Evolutionary conservation across 2,797 vertebrate species (phyloP), one percentile per base, ranked within the genome.

Genomic region (Xenentodon cancila): DNA sequence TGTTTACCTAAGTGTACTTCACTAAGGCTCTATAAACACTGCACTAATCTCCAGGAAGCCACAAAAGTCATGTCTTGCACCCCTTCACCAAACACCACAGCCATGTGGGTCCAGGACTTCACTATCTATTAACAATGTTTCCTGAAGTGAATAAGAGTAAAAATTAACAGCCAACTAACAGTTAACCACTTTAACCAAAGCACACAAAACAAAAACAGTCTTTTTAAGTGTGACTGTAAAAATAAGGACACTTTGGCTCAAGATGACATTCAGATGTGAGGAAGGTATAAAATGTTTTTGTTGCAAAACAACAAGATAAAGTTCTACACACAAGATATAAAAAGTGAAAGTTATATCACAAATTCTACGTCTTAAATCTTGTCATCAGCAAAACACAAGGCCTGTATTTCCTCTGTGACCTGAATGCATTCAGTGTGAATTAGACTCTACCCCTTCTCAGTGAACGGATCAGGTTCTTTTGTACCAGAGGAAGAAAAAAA

Each of bases 41-140:
- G 59, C 9, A 7, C 64, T 92, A 92, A 93, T 91, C 92, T 84
- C 56, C 81, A 91, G 89, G 89, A 92, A 92, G 84, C 84, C 84
- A 65, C 75, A 75, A 71, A 88, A 81, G 79, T 88, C 84, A 81
- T 74, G 79, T 63, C 68, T 60, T 48, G 20, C 60, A 59, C 59
- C 42, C 49, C 43, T n/a, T 3, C 9, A 2, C 45, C 22, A 42
- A 34, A 27, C 17, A 21, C 22, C 42, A 48, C 44, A 54, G 58
- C 37, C 32, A 12, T 64, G 61, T 27, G 66, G 42, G 45, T 42
- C 64, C 37, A 37, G 50, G 19, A 4, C 46, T 60, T 71, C 54
- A 64, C 58, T 72, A 69, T 77, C 53, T 75, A 59, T 54, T 51
- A 55, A 64, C 63, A 74, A 46, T 18, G 49, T 34, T 55, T 53